Conservation (phyloP, 2,888 invertebrate species). For the Polia nebulosa region DNA sequence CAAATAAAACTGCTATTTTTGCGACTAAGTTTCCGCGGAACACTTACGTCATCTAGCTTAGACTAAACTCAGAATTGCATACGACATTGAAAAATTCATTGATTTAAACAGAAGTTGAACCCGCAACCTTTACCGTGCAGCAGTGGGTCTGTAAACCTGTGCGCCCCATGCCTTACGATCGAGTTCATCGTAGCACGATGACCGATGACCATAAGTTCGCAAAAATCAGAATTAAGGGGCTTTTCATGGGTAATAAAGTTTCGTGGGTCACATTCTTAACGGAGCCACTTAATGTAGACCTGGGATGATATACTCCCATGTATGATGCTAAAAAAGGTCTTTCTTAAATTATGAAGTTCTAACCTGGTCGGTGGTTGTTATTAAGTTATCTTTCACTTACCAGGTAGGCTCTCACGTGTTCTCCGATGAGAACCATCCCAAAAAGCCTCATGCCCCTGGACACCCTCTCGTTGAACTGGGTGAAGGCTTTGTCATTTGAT, state of each 20-base stretch:
- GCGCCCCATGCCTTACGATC: background rate
- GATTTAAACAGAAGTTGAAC: conserved; percentile 47
- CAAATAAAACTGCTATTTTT: background rate
- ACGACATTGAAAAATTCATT: no score
- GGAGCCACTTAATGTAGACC: background rate
- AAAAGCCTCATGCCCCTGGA: conserved; percentile 96
- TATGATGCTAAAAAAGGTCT: background rate
- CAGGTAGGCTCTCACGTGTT: conserved; percentile 94
- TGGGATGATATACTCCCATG: no score
- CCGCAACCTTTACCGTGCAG: conserved; percentile 40
- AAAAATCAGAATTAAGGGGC: background rate
- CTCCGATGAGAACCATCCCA: conserved; percentile 93
- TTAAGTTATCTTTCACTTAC: conserved; percentile 69
- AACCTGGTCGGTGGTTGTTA: no score
- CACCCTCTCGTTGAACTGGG: conserved; percentile 93
- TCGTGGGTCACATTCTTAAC: no score
- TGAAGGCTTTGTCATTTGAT: conserved; percentile 93
- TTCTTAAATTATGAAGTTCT: background rate
- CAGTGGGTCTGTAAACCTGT: conserved; percentile 32
- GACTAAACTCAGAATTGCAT: conserved; percentile 21
- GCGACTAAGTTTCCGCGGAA: conserved; percentile 18
- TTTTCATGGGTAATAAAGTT: background rate
- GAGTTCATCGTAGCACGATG: conserved; percentile 18
- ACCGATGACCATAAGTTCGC: no score
- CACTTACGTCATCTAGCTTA: conserved; percentile 35